Evolutionary conservation across 2,113 vertebrate species (phyloP), one percentile per base, ranked within the genome.

Genomic region (Centropus bengalensis): DNA sequence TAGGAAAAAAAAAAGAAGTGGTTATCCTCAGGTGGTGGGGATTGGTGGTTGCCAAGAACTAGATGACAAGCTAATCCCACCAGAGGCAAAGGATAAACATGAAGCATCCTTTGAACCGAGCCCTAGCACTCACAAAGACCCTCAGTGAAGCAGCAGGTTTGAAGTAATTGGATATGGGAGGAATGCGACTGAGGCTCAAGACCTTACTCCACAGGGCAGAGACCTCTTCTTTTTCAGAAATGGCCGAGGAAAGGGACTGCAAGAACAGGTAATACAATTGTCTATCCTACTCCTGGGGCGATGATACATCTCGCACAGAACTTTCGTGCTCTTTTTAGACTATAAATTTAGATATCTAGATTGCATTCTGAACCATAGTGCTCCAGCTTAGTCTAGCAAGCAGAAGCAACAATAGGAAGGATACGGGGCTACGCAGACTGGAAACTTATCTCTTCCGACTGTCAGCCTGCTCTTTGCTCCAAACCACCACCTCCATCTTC

Each of bases 391-490:
- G 10, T 12, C 55, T 62, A 49, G 32, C 40, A 82, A 88, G 32
- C 9, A 49, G 68, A 73, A 36, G 44, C 23, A 88, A 32, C 12
- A 59, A 3, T 0, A 73, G 22, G 28, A 33, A 19, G 51, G 38
- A 88, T 23, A 45, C 22, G 4, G 22, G 20, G 38, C 58, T 71
- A 52, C 9, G 8, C 32, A 36, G 47, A 40, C 59, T n/a, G 27
- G 30, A 91, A 83, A 58, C 4, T 4, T n/a, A 5, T 1, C 0
- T 28, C 42, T 78, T 52, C 32, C 83, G 45, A 13, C 36, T 49
- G 7, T 0, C 2, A 93, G n/a, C 5, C n/a, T 58, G 36, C 59
- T 67, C 0, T 0, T 14, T 68, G 28, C 33, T 76, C 73, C 64
- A 87, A 74, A 84, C 27, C 32, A 86, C 8, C 2, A 6, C 32